phyloP scores from a whole-genome alignment of 2,797 vertebrate species.

The Neopelma chrysocephalum region DNA sequence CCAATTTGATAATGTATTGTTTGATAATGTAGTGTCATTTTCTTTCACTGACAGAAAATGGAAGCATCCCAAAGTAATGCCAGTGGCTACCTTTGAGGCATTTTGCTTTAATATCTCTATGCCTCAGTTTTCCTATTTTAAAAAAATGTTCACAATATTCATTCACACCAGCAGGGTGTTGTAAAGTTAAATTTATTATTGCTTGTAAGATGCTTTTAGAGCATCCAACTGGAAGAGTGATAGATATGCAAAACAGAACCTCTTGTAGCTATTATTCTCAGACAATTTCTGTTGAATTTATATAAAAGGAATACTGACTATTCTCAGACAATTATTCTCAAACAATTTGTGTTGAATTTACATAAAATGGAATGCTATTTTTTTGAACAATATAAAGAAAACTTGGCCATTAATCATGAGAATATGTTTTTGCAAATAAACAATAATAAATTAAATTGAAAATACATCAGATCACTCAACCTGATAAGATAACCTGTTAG shows the following conservation, averaged over 20 bases:
- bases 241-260: constrained; percentile 56
- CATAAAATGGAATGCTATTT: not conserved
- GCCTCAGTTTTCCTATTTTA: constrained; percentile 31
- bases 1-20: not conserved
- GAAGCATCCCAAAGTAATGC: constrained; percentile 10
- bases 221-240: constrained; percentile 23
- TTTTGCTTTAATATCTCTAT: constrained; percentile 8
- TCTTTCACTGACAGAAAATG: not conserved
- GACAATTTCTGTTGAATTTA: constrained; percentile 50
- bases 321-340: constrained; percentile 26
- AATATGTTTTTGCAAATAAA: not conserved
- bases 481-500: not conserved
- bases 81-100: not conserved
- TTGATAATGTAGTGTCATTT: not conserved
- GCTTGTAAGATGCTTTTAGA: constrained; percentile 59
- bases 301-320: constrained; percentile 18
- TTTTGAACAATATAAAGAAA: not conserved
- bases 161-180: constrained; percentile 49
- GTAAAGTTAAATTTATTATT: constrained; percentile 54
- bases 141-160: constrained; percentile 24
- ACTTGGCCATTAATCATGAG: not conserved
- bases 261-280: constrained; percentile 44
- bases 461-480: not conserved
- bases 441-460: not conserved
- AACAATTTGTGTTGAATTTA: not conserved